These are phyloP conservation scores for Urosaurus nigricauda DNA, from an alignment of 2,797 vertebrate genomes.

Conservation along the genomic window DNA sequence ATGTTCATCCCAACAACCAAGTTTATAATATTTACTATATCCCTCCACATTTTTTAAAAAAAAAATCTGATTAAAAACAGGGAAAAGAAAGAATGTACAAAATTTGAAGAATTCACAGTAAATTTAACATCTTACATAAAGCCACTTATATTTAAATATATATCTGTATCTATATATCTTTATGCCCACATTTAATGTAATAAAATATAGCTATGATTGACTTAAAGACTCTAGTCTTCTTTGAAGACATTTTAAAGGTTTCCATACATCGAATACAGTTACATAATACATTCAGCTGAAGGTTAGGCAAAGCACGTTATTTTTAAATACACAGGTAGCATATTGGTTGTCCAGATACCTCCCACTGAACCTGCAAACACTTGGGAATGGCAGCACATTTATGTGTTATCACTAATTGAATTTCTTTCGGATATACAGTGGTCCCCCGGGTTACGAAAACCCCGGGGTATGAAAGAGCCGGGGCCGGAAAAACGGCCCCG, in stretches of 20 bases:
- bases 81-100: slow-evolving; percentile 77
- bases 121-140: slow-evolving; percentile 86
- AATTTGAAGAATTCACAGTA: slow-evolving; percentile 92
- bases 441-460: no score
- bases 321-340: slow-evolving; percentile 81
- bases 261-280: slow-evolving; percentile 86
- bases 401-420: rapidly evolving
- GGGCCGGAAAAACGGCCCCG: no score
- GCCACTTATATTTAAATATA: slow-evolving; percentile 90
- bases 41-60: slow-evolving; percentile 67
- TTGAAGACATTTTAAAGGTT: slow-evolving; percentile 93
- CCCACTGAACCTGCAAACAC: slow-evolving; percentile 51
- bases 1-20: slow-evolving; percentile 70
- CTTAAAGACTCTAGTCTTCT: slow-evolving; percentile 91
- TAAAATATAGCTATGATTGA: slow-evolving; percentile 93
- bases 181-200: slow-evolving; percentile 89
- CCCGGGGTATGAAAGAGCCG: no score
- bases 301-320: slow-evolving; percentile 85
- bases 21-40: slow-evolving; percentile 71
- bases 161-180: slow-evolving; percentile 92
- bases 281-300: slow-evolving; percentile 91
- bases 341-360: slow-evolving; percentile 61
- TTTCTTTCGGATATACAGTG: background rate
- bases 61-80: slow-evolving; percentile 70
- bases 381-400: background rate